Evolutionary conservation across 1,140 invertebrate species (phyloP).

Genomic region (Lineus longissimus): DNA sequence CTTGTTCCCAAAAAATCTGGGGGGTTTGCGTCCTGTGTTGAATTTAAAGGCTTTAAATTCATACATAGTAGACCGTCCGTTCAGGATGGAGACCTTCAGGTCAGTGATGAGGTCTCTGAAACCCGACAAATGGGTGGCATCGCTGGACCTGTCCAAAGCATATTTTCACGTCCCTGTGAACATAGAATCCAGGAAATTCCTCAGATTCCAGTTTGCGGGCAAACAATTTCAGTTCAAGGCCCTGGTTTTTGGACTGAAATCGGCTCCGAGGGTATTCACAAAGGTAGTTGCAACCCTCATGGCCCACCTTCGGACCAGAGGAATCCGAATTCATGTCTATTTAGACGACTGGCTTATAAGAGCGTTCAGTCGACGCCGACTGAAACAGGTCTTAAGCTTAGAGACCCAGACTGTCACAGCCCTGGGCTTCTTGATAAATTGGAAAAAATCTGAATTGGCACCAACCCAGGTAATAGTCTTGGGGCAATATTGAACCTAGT

Average conservation of each 20-base stretch:
- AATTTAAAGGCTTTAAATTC: constrained; percentile 11
- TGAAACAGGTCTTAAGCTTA: not conserved
- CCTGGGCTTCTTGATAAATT: constrained; percentile 1
- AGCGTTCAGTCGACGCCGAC: not conserved
- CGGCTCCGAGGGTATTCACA: not conserved
- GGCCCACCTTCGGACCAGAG: not conserved
- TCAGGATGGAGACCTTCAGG: constrained; percentile 16
- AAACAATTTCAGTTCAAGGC: not conserved
- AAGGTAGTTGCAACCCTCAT: constrained; percentile 10
- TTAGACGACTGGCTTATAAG: constrained; percentile 18
- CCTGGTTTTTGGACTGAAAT: not conserved
- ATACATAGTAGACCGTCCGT: constrained; percentile 9
- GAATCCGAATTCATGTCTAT: constrained; percentile 13
- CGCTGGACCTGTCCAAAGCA: constrained; percentile 15
- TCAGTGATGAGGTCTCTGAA: constrained; percentile 15
- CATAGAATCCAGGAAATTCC: constrained; percentile 9
- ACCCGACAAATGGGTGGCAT: constrained; percentile 11
- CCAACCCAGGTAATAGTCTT: not conserved
- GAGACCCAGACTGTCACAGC: not conserved
- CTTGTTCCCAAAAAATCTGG: constrained; percentile 12
- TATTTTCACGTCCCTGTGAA: constrained; percentile 18
- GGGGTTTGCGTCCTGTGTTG: constrained; percentile 13
- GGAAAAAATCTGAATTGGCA: not conserved
- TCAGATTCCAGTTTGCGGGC: constrained; percentile 7
- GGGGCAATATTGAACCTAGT: not conserved